These are phyloP conservation scores for Pristionchus exspectatus DNA, from an alignment of 2,888 invertebrate genomes.

Conservation along the genomic window DNA sequence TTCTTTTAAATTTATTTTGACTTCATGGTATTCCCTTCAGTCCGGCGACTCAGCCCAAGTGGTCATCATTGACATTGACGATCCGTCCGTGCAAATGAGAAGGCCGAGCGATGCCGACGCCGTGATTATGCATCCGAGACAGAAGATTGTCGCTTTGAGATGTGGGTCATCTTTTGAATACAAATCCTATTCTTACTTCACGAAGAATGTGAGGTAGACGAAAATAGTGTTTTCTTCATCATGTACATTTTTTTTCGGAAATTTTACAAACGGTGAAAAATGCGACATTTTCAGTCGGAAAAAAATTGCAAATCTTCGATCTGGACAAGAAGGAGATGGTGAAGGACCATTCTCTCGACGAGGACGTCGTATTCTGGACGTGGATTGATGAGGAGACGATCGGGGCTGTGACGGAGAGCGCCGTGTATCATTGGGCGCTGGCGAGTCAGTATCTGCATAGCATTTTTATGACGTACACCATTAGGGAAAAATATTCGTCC, in stretches of 20 bases:
- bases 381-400: conserved; percentile 98
- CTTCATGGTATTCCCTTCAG: conserved; percentile 55
- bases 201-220: neutral
- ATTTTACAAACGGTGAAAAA: too few relatives aligned
- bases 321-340: conserved; percentile 99
- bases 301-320: conserved; percentile 98
- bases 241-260: too few relatives aligned
- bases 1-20: too few relatives aligned
- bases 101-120: conserved; percentile 98
- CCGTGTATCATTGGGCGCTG: conserved; percentile 98
- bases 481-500: too few relatives aligned
- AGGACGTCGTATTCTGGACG: conserved; percentile 95
- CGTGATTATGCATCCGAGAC: conserved; percentile 99
- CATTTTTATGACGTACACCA: too few relatives aligned
- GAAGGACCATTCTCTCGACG: conserved; percentile 97
- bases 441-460: conserved; percentile 85
- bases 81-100: conserved; percentile 93
- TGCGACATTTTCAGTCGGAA: conserved; percentile 88
- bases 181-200: too few relatives aligned
- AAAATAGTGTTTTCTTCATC: too few relatives aligned
- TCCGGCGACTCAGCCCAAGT: conserved; percentile 88
- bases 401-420: conserved; percentile 94
- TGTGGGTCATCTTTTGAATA: conserved; percentile 82
- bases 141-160: conserved; percentile 97
- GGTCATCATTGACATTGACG: conserved; percentile 97